A percentile compares a stretch with the other conserved stretches of the same genome.
phyloP scores from a whole-genome alignment of 2,888 invertebrate species.

The Leucoma salicis region DNA sequence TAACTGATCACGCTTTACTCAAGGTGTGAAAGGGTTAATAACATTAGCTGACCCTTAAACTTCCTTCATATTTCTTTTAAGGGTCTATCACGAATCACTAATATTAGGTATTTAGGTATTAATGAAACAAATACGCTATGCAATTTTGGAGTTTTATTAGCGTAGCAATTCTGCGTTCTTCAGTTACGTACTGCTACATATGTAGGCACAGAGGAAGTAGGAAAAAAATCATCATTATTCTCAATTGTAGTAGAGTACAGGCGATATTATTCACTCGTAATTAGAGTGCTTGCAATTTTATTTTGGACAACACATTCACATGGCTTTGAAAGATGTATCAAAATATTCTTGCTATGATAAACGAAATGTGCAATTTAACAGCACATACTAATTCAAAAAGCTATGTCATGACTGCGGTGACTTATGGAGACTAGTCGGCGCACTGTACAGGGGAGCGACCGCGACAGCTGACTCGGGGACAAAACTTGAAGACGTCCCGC shows the following conservation, averaged over 20 bases:
- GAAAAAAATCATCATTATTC: too few species aligned
- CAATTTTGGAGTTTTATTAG: background rate
- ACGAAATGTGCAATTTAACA: slow-evolving; percentile 47
- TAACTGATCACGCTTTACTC: slow-evolving; percentile 70
- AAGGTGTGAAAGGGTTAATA: slow-evolving; percentile 79
- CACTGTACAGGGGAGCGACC: slow-evolving; percentile 48
- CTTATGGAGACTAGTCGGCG: slow-evolving; percentile 46
- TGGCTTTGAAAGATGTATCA: too few species aligned
- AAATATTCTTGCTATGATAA: too few species aligned
- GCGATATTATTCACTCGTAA: too few species aligned
- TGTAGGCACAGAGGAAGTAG: too few species aligned
- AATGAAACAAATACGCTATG: background rate
- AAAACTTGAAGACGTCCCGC: slow-evolving; percentile 78
- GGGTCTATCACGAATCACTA: slow-evolving; percentile 14
- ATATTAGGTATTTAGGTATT: slow-evolving; percentile 4
- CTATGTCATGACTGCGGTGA: slow-evolving; percentile 42
- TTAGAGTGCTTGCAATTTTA: too few species aligned
- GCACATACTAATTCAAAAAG: slow-evolving; percentile 32
- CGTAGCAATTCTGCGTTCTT: too few species aligned
- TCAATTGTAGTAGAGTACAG: too few species aligned
- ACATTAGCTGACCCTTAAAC: slow-evolving; percentile 72
- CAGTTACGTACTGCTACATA: too few species aligned
- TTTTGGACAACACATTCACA: too few species aligned
- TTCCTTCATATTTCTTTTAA: slow-evolving; percentile 47
- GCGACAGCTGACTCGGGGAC: slow-evolving; percentile 75